Conservation (phyloP, 2,113 vertebrate species). For the Triplophysa tibetana region DNA sequence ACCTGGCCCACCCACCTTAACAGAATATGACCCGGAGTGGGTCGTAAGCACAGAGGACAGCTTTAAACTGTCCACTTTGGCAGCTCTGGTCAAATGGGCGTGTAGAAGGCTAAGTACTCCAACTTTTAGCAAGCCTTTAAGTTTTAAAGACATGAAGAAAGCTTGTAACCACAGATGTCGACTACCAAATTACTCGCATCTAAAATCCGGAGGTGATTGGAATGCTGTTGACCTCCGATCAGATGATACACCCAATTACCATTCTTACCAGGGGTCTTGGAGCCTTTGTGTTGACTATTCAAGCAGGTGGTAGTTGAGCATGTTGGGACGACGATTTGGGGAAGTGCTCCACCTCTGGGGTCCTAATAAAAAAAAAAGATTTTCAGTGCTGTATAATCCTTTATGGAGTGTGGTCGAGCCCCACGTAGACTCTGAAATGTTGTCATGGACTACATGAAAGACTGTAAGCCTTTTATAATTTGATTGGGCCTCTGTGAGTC, state of each 20-base stretch:
- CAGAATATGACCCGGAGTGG: slow-evolving; percentile 60
- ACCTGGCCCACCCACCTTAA: slow-evolving; percentile 59
- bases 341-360: neutral
- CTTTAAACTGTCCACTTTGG: slow-evolving; percentile 57
- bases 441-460: neutral
- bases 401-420: neutral
- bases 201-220: slow-evolving; percentile 3
- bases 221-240: slow-evolving; percentile 23
- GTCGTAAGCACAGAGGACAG: slow-evolving; percentile 44
- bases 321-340: neutral
- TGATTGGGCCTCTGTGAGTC: neutral
- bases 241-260: neutral
- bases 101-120: slow-evolving; percentile 68
- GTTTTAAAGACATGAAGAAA: slow-evolving; percentile 43
- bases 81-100: slow-evolving; percentile 53
- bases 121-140: slow-evolving; percentile 50
- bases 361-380: neutral
- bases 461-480: slow-evolving; percentile 14
- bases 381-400: neutral
- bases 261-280: neutral
- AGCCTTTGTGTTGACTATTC: neutral
- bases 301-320: neutral
- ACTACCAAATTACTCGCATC: slow-evolving; percentile 11
- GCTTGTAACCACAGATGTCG: neutral
- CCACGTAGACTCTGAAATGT: neutral